Evolutionary conservation across 2,888 invertebrate genomes (phyloP).

Genomic region (Lycaena phlaeas): DNA sequence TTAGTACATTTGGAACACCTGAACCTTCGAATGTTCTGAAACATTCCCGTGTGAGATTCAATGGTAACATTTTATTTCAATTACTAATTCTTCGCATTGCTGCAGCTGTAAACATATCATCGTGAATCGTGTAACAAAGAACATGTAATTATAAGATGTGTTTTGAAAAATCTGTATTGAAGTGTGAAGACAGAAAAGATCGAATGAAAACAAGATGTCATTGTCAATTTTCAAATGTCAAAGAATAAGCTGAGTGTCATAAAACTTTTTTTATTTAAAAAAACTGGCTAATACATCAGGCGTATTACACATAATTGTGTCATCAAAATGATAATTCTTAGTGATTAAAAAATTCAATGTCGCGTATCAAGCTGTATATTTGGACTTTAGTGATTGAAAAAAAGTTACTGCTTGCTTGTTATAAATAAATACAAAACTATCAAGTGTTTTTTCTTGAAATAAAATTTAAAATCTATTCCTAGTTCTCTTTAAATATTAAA

Average conservation of each 20-base stretch:
- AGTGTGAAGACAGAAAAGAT: slow-evolving; percentile 9
- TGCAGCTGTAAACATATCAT: slow-evolving; percentile 20
- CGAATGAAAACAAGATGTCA: not conserved
- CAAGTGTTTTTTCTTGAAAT: too few relatives aligned
- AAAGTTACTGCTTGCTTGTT: too few relatives aligned
- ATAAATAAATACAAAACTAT: too few relatives aligned
- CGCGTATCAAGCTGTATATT: too few relatives aligned
- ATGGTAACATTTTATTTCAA: slow-evolving; percentile 7
- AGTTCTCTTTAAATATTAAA: too few relatives aligned
- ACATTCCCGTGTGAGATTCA: slow-evolving; percentile 4
- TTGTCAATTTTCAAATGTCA: not conserved
- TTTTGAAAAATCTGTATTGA: slow-evolving; percentile 18
- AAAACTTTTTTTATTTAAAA: not conserved
- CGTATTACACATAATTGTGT: too few relatives aligned
- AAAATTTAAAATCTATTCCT: too few relatives aligned
- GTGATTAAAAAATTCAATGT: too few relatives aligned
- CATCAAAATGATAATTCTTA: too few relatives aligned
- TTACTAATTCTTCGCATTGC: slow-evolving; percentile 11
- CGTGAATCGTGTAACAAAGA: slow-evolving; percentile 12
- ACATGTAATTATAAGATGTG: slow-evolving; percentile 9
- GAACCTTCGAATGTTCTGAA: not conserved
- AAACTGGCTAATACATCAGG: too few relatives aligned
- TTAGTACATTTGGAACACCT: slow-evolving; percentile 3
- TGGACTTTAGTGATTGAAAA: too few relatives aligned
- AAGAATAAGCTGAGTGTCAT: not conserved